Evolutionary conservation across 1,140 invertebrate genomes (phyloP), one percentile per base, ranked within the genome.

Genomic region (Aphelinus atriplicis): DNA sequence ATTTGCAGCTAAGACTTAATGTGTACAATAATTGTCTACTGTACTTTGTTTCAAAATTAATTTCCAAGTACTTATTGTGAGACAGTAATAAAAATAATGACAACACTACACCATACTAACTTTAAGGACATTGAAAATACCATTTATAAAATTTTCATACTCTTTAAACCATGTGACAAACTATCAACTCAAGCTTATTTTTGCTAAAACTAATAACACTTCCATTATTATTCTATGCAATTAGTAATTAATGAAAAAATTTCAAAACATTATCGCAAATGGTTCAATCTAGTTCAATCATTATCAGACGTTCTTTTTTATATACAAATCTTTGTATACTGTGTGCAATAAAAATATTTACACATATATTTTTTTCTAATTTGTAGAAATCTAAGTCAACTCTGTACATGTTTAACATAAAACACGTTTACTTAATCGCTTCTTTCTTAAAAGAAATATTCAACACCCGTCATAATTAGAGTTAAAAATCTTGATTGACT

Each of bases 261-360:
- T 26, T 26, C 26, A 26, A 26, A 26, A 26, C 0, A 26, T 26
- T 26, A 26, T 26, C 26, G 26, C 26, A 60, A 60, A 60, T 75
- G 48, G 45, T 75, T 26, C 58, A 68, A n/a, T 7, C 45, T 57
- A 75, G 61, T 64, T 46, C 10, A 69, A 55, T 70, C 57, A 68
- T 75, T 69, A 69, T 57, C 50, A 69, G 64, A 69, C 57, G 53
- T 1, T 43, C 43, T 68, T 62, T 68, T 65, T 64, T 75, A 75
- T 75, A 64, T 75, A 75, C 73, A 75, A 3, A 58, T 64, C 51
- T 51, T 74, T 74, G 60, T 69, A 56, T 58, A 75, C 58, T 64
- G 50, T 70, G 66, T 75, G 72, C 65, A 75, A 69, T 75, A 75
- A 75, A 74, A 69, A 75, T 64, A 68, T 75, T 75, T 75, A 50